phyloP scores from a whole-genome alignment of 2,797 vertebrate genomes.

The Babyrousa celebensis region DNA sequence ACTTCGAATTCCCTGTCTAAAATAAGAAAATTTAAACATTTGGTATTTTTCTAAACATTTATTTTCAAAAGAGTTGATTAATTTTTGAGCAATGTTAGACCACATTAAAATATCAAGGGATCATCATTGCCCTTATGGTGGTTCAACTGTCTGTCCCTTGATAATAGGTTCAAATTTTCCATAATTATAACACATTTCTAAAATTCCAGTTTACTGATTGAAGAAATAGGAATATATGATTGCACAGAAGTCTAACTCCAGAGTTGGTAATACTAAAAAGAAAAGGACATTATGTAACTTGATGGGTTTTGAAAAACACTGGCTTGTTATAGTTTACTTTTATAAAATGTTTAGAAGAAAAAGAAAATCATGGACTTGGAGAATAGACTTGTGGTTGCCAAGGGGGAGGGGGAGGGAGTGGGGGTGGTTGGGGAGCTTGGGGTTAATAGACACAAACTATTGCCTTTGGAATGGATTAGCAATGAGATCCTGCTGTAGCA shows the following conservation, averaged over 20 bases:
- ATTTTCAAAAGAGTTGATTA: background rate
- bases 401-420: too few relatives aligned
- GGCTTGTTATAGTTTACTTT: background rate
- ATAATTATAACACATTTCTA: conserved; percentile 41
- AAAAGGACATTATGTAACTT: background rate
- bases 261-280: background rate
- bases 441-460: too few relatives aligned
- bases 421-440: too few relatives aligned
- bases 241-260: background rate
- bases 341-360: background rate
- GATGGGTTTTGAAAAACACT: background rate
- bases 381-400: too few relatives aligned
- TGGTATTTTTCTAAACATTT: background rate
- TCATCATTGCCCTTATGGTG: background rate
- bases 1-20: background rate
- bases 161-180: background rate
- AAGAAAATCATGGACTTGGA: too few relatives aligned
- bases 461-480: too few relatives aligned
- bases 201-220: background rate
- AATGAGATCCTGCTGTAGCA: too few relatives aligned
- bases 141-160: background rate
- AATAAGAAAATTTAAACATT: background rate
- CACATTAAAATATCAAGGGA: background rate
- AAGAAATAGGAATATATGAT: background rate
- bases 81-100: conserved; percentile 14